These are phyloP conservation scores for Craterocephalus amniculus DNA, from an alignment of 2,797 vertebrate genomes.

Conservation along the genomic window DNA sequence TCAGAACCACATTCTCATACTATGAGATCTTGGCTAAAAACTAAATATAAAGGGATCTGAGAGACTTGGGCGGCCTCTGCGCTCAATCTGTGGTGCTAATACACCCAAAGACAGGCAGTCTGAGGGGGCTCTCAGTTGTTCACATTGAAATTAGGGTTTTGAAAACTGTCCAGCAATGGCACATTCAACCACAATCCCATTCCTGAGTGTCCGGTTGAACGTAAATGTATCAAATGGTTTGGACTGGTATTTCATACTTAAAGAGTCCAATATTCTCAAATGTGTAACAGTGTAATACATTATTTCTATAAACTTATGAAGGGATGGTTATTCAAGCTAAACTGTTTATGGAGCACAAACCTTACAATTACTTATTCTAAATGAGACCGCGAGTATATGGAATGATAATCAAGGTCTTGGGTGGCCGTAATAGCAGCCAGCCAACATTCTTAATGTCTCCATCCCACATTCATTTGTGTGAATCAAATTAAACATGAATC, in stretches of 20 bases:
- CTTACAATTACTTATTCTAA: neutral
- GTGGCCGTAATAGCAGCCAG: constrained; percentile 60
- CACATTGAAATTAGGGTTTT: constrained; percentile 12
- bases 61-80: neutral
- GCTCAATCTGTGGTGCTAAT: constrained; percentile 19
- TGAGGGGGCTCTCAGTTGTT: constrained; percentile 6
- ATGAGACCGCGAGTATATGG: constrained; percentile 29
- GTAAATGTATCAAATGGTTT: neutral
- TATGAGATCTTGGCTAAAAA: constrained; percentile 53
- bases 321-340: neutral
- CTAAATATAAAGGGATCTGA: constrained; percentile 28
- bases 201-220: neutral
- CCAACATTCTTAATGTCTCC: constrained; percentile 49
- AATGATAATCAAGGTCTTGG: constrained; percentile 55
- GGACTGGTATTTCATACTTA: too few species aligned
- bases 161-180: neutral
- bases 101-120: constrained; percentile 14
- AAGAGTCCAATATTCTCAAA: neutral
- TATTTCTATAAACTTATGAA: neutral
- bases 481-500: constrained; percentile 69
- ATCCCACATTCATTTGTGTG: constrained; percentile 54
- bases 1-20: constrained; percentile 46
- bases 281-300: neutral
- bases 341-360: constrained; percentile 5
- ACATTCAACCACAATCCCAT: neutral